Conservation (phyloP, 2,113 vertebrate species). For the Vombatus ursinus region DNA sequence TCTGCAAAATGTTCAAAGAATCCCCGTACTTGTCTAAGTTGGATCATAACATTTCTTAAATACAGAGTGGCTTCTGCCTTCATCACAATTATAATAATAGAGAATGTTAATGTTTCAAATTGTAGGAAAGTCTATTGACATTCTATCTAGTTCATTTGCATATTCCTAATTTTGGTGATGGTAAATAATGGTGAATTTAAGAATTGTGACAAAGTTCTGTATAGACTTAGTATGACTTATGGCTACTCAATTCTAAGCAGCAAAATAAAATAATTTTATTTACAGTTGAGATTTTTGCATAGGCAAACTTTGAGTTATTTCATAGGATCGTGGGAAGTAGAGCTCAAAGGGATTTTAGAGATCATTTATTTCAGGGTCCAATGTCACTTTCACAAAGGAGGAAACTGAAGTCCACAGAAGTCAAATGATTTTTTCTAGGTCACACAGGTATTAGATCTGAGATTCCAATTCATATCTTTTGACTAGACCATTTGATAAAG, state of each 20-base stretch:
- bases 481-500: not conserved
- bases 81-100: slow-evolving; percentile 42
- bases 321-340: not conserved
- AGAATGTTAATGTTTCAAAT: slow-evolving; percentile 35
- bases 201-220: not conserved
- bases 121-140: not conserved
- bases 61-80: slow-evolving; percentile 48
- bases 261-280: not conserved
- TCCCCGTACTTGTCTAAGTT: not conserved
- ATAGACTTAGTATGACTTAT: not conserved
- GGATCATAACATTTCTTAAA: slow-evolving; percentile 62
- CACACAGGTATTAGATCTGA: not conserved
- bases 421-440: not conserved
- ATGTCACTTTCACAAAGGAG: not conserved
- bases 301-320: not conserved
- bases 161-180: slow-evolving; percentile 30
- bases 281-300: not conserved
- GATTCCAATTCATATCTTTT: not conserved
- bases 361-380: not conserved
- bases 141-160: not conserved
- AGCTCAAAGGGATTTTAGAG: not conserved
- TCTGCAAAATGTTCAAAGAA: slow-evolving; percentile 27
- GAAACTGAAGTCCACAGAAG: not conserved
- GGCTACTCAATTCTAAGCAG: not conserved
- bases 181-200: slow-evolving; percentile 3